Percentiles rank a stretch among this genome's conserved stretches.
Conservation (phyloP, 2,888 invertebrate genomes). For the Drosophila neoperkinsi region DNA sequence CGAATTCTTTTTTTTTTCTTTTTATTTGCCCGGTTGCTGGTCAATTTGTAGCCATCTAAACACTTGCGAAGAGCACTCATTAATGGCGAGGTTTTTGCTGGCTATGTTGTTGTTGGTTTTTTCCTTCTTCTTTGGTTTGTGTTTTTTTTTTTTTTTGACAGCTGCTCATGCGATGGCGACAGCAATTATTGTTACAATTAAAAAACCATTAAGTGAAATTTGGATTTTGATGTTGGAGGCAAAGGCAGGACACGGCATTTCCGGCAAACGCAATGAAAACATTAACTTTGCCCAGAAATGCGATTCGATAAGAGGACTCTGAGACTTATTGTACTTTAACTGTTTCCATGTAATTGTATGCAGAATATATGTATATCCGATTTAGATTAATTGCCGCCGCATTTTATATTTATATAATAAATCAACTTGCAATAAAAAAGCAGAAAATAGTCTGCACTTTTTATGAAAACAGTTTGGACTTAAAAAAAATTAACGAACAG, state of each 20-base stretch:
- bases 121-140: conserved; percentile 6
- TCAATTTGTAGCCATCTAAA: conserved; percentile 69
- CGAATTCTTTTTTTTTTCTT: conserved; percentile 19
- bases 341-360: conserved; percentile 7
- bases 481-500: neutral
- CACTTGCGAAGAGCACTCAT: conserved; percentile 62
- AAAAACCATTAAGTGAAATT: conserved; percentile 84
- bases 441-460: neutral
- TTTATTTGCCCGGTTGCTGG: conserved; percentile 28
- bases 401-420: neutral
- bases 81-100: conserved; percentile 49
- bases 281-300: conserved; percentile 49
- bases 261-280: conserved; percentile 75
- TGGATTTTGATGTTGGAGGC: conserved; percentile 38
- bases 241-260: conserved; percentile 52
- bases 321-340: conserved; percentile 22
- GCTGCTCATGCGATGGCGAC: conserved; percentile 67
- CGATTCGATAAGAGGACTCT: conserved; percentile 48
- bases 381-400: conserved; percentile 26
- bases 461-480: neutral
- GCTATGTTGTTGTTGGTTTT: neutral
- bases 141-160: conserved; percentile 15
- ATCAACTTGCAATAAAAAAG: neutral
- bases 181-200: conserved; percentile 84
- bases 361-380: conserved; percentile 7